These are phyloP conservation scores for Drosophila multiciliata DNA, from an alignment of 2,888 invertebrate genomes.

Conservation along the genomic window DNA sequence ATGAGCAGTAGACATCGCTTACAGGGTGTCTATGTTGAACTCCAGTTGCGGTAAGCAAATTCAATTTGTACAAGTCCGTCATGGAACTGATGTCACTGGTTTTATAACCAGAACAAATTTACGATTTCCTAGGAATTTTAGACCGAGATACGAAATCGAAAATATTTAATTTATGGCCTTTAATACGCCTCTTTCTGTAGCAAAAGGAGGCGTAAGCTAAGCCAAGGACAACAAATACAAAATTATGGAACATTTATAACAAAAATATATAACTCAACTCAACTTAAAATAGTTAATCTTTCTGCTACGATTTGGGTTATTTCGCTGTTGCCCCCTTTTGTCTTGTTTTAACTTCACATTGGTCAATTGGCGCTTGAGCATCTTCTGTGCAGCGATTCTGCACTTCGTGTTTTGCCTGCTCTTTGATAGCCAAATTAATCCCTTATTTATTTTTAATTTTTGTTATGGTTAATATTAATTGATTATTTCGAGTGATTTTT, in stretches of 20 bases:
- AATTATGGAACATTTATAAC: background rate
- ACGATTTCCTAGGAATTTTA: constrained; percentile 31
- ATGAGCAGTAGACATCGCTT: background rate
- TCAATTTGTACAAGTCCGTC: constrained; percentile 58
- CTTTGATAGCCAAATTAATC: background rate
- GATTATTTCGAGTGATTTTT: too few relatives aligned
- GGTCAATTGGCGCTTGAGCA: too few relatives aligned
- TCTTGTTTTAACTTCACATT: too few relatives aligned
- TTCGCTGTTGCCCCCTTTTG: too few relatives aligned
- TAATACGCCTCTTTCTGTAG: constrained; percentile 10
- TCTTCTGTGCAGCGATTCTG: too few relatives aligned
- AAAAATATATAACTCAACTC: background rate
- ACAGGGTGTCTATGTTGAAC: constrained; percentile 10
- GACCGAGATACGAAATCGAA: constrained; percentile 22
- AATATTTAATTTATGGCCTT: constrained; percentile 26
- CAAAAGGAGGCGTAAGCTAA: background rate
- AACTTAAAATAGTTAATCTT: background rate
- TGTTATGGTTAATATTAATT: background rate
- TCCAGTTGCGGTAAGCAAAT: constrained; percentile 36
- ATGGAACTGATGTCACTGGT: constrained; percentile 48
- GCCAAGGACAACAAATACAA: background rate
- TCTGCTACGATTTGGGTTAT: background rate
- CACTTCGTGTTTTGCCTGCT: background rate
- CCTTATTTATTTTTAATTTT: too few relatives aligned
- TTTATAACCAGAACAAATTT: constrained; percentile 5